A percentile compares a stretch with the other conserved stretches of the same genome.
Conservation (phyloP, 2,113 vertebrate species). For the Myrmecobius fasciatus region DNA sequence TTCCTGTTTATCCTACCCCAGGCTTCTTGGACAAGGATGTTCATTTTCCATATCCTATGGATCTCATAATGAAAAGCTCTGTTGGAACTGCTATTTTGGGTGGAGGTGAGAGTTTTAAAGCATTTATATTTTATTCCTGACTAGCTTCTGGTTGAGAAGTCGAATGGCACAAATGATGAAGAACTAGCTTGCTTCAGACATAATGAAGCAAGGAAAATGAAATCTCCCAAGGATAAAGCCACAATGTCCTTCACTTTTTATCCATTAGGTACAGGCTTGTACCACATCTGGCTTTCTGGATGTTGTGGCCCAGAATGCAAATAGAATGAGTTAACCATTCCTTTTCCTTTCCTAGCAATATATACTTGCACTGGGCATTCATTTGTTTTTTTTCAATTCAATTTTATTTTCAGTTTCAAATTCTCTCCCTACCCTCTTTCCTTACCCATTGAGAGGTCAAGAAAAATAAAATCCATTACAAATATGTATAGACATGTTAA, state of each 20-base stretch:
- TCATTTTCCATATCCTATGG: conserved; percentile 43
- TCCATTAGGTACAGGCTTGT: conserved; percentile 46
- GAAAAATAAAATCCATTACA: not conserved
- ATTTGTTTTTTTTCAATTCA: not conserved
- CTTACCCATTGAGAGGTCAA: not conserved
- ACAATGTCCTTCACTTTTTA: conserved; percentile 51
- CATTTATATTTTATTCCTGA: conserved; percentile 55
- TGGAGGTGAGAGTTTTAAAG: conserved; percentile 57
- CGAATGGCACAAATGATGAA: conserved; percentile 37
- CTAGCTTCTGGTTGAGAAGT: conserved; percentile 60
- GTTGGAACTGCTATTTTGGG: conserved; percentile 17
- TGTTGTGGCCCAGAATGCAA: not conserved
- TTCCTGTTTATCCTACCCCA: conserved; percentile 16
- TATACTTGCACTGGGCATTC: not conserved
- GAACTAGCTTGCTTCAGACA: conserved; percentile 50
- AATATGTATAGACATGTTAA: not conserved
- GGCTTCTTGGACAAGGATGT: conserved; percentile 41
- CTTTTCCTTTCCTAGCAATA: not conserved
- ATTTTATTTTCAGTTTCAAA: not conserved
- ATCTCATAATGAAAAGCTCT: conserved; percentile 47
- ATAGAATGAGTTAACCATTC: not conserved
- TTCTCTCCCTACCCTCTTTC: not conserved
- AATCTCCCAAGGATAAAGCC: conserved; percentile 48
- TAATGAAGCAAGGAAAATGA: conserved; percentile 65
- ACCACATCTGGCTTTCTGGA: conserved; percentile 32